Evolutionary conservation across 2,888 invertebrate genomes (phyloP), one percentile per base, ranked within the genome.

Genomic region (Drosophila ezoana): DNA sequence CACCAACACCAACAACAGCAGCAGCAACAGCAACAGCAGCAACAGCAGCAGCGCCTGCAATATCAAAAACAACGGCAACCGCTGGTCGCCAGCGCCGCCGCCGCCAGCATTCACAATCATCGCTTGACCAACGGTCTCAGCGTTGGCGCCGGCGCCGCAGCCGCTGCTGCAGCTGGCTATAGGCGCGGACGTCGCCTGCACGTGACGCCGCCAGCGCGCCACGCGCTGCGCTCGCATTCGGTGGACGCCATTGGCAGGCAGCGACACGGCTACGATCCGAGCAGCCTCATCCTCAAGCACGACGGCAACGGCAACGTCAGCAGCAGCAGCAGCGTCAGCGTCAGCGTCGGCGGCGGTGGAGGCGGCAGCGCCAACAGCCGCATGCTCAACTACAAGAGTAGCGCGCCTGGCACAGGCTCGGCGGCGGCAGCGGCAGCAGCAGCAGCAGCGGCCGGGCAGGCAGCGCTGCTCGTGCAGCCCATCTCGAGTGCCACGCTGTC

Each of bases 171-270:
- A 48, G 84, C 83, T 35, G 89, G 89, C 57, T 92, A 89, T 76
- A 88, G 92, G 28, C 90, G 92, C 57, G 87, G 82, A 35, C 87
- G 82, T 1, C 78, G 87, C 6, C 44, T 86, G 33, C 87, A 82
- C 9, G 53, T 83, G 51, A 62, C 81, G 14, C 78, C 87, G 14
- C 64, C 68, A 3, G 65, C 71, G 6, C 72, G 82, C 9, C 61
- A 81, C 44, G 89, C 85, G 63, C 53, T 89, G 61, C 90, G 92
- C 60, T 92, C 92, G 16, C 92, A 92, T 79, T 92, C 92, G 18
- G 91, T 92, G 57, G 92, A 92, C 69, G 91, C 92, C 71, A 91
- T 92, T 72, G 91, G 91, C 65, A 90, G 91, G 23, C 85, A 89
- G 62, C 79, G 73, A 43, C 77, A 72, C 28, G 83, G 81, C 60